These are phyloP conservation scores for Rhinolophus sinicus DNA, from an alignment of 2,113 vertebrate species.

Conservation along the genomic window DNA sequence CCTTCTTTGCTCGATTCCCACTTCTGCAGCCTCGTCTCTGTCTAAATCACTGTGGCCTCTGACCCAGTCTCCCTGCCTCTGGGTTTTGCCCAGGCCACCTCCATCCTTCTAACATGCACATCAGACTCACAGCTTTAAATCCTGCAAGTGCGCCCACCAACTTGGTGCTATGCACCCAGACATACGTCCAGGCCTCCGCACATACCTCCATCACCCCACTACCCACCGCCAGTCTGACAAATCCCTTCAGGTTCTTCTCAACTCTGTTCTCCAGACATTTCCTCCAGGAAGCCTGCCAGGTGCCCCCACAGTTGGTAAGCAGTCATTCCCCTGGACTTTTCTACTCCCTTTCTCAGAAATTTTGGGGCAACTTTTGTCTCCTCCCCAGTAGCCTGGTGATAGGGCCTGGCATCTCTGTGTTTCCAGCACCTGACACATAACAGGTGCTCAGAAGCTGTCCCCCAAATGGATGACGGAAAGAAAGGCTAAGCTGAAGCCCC, in stretches of 20 bases:
- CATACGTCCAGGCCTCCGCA: background rate
- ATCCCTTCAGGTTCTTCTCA: background rate
- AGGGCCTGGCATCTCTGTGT: background rate
- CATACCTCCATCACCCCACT: background rate
- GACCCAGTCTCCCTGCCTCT: background rate
- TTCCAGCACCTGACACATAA: background rate
- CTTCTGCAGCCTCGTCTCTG: fast-evolving
- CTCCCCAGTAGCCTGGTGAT: background rate
- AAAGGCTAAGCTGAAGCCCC: background rate
- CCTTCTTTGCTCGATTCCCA: background rate
- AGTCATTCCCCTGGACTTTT: too few relatives aligned
- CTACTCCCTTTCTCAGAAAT: background rate
- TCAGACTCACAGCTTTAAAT: background rate
- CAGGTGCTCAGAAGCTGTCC: background rate
- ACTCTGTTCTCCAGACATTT: too few relatives aligned
- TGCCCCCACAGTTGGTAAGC: too few relatives aligned
- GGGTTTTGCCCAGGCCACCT: too few relatives aligned
- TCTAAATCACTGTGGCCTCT: background rate
- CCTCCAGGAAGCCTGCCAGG: background rate
- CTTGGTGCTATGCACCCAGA: too few relatives aligned
- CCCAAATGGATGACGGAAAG: background rate
- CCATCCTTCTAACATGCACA: background rate
- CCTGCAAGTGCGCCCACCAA: background rate
- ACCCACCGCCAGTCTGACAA: background rate
- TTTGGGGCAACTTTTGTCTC: background rate